Evolutionary conservation across 2,888 invertebrate species (phyloP).

Genomic region (Eueremaeus valkanovi): DNA sequence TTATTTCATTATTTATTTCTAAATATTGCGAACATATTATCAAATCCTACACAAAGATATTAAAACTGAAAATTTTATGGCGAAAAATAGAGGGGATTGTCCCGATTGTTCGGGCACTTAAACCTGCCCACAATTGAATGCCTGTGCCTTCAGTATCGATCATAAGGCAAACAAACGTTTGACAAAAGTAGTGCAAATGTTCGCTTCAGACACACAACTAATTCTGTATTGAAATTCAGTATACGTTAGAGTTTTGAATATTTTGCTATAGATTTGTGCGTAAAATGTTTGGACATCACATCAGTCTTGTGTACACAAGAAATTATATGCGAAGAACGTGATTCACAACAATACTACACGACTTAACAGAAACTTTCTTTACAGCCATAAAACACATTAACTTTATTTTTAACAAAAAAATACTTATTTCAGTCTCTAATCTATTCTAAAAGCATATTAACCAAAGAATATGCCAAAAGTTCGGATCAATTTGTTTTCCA

Average conservation of each 20-base stretch:
- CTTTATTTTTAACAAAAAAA: background rate
- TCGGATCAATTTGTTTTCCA: too few species aligned
- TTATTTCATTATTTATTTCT: constrained; percentile 21
- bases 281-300: background rate
- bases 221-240: too few species aligned
- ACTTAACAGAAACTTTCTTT: background rate
- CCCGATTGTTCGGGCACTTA: constrained; percentile 27
- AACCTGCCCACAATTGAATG: constrained; percentile 22
- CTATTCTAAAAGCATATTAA: background rate
- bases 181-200: constrained; percentile 7
- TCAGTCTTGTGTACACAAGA: background rate
- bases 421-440: background rate
- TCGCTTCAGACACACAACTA: background rate
- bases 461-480: too few species aligned
- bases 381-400: background rate
- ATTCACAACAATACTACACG: constrained; percentile 9
- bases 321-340: constrained; percentile 29
- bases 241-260: too few species aligned
- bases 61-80: constrained; percentile 13
- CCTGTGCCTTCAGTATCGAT: constrained; percentile 29
- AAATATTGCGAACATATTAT: constrained; percentile 28
- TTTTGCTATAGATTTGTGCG: background rate
- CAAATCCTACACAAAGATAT: constrained; percentile 28
- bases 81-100: constrained; percentile 11
- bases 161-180: constrained; percentile 3